Evolutionary conservation across 2,797 vertebrate genomes (phyloP).

Genomic region (Enteromius radiatus): DNA sequence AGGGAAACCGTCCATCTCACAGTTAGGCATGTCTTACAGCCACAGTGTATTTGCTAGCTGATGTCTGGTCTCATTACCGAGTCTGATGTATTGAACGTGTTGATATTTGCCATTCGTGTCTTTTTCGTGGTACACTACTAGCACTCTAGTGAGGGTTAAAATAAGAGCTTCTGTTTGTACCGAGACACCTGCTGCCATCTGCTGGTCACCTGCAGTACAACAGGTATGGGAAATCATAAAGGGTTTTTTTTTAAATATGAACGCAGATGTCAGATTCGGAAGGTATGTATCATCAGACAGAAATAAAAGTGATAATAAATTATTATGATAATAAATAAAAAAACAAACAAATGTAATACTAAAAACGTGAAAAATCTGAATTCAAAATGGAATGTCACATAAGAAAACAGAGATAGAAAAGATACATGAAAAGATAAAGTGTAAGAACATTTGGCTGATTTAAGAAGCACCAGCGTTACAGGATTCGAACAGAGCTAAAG

Average conservation of each 20-base stretch:
- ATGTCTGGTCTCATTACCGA: slow-evolving; percentile 1
- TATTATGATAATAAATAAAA: neutral
- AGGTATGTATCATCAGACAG: neutral
- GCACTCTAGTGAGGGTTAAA: slow-evolving; percentile 47
- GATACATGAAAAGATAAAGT: neutral
- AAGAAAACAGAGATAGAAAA: neutral
- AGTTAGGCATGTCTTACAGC: neutral
- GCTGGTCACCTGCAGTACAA: slow-evolving; percentile 16
- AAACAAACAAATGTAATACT: neutral
- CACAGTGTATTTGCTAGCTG: slow-evolving; percentile 13
- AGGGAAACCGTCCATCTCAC: neutral
- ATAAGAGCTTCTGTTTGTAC: neutral
- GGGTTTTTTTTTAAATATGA: neutral
- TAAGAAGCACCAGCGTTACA: slow-evolving; percentile 37
- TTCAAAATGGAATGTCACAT: neutral
- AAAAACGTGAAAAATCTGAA: neutral
- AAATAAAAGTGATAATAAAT: neutral
- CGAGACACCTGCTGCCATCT: slow-evolving; percentile 42
- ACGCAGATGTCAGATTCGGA: neutral
- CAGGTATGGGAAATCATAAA: neutral
- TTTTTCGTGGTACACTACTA: slow-evolving; percentile 29
- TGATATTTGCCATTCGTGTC: slow-evolving; percentile 2
- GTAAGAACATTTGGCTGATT: slow-evolving; percentile 39
- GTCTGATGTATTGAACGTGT: slow-evolving; percentile 26
- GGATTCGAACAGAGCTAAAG: slow-evolving; percentile 38